phyloP scores from a whole-genome alignment of 2,888 invertebrate genomes.

The Heliconius sara region DNA sequence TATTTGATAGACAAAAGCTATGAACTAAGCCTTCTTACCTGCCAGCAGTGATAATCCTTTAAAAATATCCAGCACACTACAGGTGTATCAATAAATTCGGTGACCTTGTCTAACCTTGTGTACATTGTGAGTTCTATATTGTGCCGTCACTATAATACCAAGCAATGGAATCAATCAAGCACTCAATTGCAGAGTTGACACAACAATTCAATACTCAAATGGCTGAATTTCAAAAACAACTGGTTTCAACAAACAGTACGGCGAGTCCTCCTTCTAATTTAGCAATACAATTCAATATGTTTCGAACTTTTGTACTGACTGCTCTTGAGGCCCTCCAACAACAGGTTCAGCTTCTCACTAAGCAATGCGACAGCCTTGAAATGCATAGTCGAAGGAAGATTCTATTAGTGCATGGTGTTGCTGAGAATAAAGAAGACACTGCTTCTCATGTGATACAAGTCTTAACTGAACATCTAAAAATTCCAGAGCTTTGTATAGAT shows the following conservation, averaged over 20 bases:
- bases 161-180: not conserved
- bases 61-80: not conserved
- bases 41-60: not conserved
- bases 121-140: not conserved
- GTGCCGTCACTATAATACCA: not conserved
- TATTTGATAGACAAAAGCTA: not conserved
- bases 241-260: not conserved
- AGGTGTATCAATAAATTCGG: not conserved
- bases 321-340: not conserved
- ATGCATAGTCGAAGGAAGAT: not conserved
- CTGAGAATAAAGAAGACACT: not conserved
- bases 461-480: not conserved
- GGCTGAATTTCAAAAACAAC: not conserved
- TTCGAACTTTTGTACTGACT: no score
- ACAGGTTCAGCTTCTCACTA: not conserved
- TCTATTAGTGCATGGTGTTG: not conserved
- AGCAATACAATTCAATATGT: no score
- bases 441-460: not conserved
- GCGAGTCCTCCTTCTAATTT: not conserved
- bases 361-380: not conserved
- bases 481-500: not conserved
- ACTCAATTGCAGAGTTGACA: not conserved
- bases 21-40: not conserved
- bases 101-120: not conserved
- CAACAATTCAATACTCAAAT: no score